Conservation (phyloP, 2,888 invertebrate species). For the Phyllotreta cruciferae region DNA sequence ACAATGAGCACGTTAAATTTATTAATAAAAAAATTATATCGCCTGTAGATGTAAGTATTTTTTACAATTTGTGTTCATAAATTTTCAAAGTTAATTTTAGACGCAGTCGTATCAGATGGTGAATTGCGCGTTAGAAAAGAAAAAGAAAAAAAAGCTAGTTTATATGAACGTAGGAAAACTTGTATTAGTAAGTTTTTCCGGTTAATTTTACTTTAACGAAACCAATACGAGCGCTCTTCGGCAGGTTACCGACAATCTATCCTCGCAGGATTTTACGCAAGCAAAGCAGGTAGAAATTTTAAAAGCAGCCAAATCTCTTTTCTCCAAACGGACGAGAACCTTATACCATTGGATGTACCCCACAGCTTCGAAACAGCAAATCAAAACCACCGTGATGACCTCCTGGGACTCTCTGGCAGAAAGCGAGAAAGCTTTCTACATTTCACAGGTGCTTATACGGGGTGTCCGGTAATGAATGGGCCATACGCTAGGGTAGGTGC, state of each 20-base stretch:
- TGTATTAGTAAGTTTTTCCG: slow-evolving; percentile 29
- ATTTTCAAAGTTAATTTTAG: slow-evolving; percentile 7
- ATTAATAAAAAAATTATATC: slow-evolving; percentile 16
- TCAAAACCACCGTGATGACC: slow-evolving; percentile 57
- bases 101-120: slow-evolving; percentile 17
- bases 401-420: slow-evolving; percentile 59
- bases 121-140: slow-evolving; percentile 22
- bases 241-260: slow-evolving; percentile 36
- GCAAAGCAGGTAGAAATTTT: slow-evolving; percentile 54
- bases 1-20: neutral
- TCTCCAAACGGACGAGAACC: slow-evolving; percentile 60
- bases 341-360: slow-evolving; percentile 62
- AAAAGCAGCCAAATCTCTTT: slow-evolving; percentile 60
- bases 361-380: slow-evolving; percentile 56
- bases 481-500: too few relatives aligned
- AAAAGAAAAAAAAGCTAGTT: slow-evolving; percentile 36
- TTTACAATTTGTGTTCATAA: neutral
- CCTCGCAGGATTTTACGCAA: slow-evolving; percentile 36
- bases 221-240: too few relatives aligned
- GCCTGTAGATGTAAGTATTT: slow-evolving; percentile 16
- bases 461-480: too few relatives aligned
- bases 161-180: slow-evolving; percentile 39
- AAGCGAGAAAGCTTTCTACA: slow-evolving; percentile 60
- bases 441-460: slow-evolving; percentile 58
- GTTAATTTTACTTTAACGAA: neutral